phyloP scores from a whole-genome alignment of 1,140 invertebrate species.

The Episyrphus balteatus region DNA sequence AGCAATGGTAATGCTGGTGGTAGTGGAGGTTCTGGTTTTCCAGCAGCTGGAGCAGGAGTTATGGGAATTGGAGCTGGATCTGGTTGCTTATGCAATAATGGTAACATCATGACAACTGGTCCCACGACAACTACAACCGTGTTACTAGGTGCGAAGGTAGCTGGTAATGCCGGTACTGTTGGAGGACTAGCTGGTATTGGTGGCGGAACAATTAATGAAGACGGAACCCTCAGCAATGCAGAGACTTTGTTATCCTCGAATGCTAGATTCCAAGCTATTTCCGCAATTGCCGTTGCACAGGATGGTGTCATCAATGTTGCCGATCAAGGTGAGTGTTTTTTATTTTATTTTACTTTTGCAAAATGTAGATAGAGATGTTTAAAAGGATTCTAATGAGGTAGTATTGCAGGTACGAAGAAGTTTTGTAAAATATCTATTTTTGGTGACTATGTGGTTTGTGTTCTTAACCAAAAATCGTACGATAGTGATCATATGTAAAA shows the following conservation, averaged over 20 bases:
- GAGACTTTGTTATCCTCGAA: constrained; percentile 81
- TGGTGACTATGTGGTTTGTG: no score
- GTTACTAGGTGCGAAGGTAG: constrained; percentile 26
- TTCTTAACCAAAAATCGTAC: no score
- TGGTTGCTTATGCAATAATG: constrained; percentile 27
- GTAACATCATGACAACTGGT: constrained; percentile 32
- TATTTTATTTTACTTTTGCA: neutral
- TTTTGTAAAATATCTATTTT: no score
- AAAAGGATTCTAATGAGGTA: no score
- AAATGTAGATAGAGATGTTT: neutral
- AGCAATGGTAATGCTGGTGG: constrained; percentile 14
- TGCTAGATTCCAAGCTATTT: constrained; percentile 81
- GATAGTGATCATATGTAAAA: no score
- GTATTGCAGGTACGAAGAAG: no score
- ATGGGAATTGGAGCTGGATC: constrained; percentile 3
- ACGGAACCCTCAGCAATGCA: constrained; percentile 59
- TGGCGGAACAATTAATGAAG: constrained; percentile 38
- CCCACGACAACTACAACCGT: constrained; percentile 34
- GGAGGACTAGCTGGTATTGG: constrained; percentile 11
- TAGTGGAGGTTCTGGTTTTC: constrained; percentile 2
- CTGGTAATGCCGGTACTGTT: constrained; percentile 5
- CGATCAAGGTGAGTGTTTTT: constrained; percentile 63
- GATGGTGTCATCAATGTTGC: constrained; percentile 89
- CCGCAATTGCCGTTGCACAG: constrained; percentile 83
- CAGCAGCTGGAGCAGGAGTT: neutral